Evolutionary conservation across 30 jellyfish, hydroid and myxozoan species (phyloP).

Genomic region (Aurelia sp.): DNA sequence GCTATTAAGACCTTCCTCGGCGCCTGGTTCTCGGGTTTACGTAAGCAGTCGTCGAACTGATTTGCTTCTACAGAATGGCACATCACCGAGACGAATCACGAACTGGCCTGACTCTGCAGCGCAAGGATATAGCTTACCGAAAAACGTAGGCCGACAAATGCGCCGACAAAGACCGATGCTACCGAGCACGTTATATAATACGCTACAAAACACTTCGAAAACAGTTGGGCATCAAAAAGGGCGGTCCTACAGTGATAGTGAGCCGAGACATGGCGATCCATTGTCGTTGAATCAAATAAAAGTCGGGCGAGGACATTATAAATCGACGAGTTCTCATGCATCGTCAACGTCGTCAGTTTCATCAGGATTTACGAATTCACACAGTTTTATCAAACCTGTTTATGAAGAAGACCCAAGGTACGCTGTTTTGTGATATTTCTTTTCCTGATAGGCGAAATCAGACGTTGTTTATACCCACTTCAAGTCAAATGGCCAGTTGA

Average conservation of each 20-base stretch:
- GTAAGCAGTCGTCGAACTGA: slow-evolving; percentile 70
- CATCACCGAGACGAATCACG: slow-evolving; percentile 31
- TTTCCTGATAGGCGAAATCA: neutral
- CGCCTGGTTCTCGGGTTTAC: slow-evolving; percentile 78
- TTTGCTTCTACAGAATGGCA: slow-evolving; percentile 52
- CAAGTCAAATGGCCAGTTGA: no score
- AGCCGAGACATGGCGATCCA: slow-evolving; percentile 23
- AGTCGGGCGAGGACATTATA: slow-evolving; percentile 34
- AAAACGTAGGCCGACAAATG: slow-evolving; percentile 26
- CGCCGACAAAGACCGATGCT: slow-evolving; percentile 28
- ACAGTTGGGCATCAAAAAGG: slow-evolving; percentile 21
- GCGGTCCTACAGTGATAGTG: slow-evolving; percentile 19
- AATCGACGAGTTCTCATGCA: slow-evolving; percentile 91
- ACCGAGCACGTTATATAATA: neutral
- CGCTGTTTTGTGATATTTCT: neutral
- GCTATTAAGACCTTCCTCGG: slow-evolving; percentile 66
- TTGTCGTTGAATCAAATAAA: slow-evolving; percentile 4
- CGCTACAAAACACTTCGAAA: neutral
- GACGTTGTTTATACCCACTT: no score
- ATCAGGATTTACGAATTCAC: slow-evolving; percentile 70
- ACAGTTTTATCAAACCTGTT: slow-evolving; percentile 71
- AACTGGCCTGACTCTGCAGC: slow-evolving; percentile 39
- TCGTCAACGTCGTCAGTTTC: slow-evolving; percentile 88
- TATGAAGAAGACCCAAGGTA: slow-evolving; percentile 61
- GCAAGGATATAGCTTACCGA: slow-evolving; percentile 43